Evolutionary conservation across 1,140 invertebrate species (phyloP).

Genomic region (Carposina sasakii): DNA sequence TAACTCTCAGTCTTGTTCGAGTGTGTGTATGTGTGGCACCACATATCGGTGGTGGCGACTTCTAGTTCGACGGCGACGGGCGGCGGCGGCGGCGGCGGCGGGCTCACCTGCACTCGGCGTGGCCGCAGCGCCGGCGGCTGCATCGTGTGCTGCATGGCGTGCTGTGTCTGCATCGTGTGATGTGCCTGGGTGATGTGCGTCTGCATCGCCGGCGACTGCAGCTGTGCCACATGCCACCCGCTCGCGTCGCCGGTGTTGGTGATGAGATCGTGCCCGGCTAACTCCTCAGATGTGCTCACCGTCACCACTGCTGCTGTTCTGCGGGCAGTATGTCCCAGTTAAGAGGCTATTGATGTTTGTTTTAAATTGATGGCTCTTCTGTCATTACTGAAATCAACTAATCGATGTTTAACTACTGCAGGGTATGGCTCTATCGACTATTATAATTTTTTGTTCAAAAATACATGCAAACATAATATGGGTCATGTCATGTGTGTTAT

Average conservation of each 20-base stretch:
- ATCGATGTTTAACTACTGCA: no score
- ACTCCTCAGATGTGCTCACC: conserved; percentile 49
- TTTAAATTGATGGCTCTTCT: no score
- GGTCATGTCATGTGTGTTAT: no score
- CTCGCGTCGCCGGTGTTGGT: conserved; percentile 22
- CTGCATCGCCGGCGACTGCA: conserved; percentile 35
- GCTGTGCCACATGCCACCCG: conserved; percentile 36
- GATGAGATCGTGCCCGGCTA: conserved; percentile 9
- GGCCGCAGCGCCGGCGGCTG: conserved; percentile 43
- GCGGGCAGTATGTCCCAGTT: no score
- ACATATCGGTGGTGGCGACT: conserved; percentile 60
- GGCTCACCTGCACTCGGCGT: conserved; percentile 33
- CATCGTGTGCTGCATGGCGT: no score
- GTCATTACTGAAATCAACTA: no score
- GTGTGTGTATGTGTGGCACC: conserved; percentile 44
- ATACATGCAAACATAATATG: no score
- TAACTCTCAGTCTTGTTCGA: neutral
- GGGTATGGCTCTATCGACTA: no score
- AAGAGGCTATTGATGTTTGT: no score
- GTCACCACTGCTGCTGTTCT: conserved; percentile 32
- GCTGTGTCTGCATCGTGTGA: no score
- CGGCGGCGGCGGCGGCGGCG: conserved; percentile 58
- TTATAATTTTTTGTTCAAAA: no score
- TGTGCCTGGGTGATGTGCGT: no score
- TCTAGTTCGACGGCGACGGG: conserved; percentile 60